Evolutionary conservation across 2,888 invertebrate species (phyloP).

Genomic region (Tetragonisca angustula): DNA sequence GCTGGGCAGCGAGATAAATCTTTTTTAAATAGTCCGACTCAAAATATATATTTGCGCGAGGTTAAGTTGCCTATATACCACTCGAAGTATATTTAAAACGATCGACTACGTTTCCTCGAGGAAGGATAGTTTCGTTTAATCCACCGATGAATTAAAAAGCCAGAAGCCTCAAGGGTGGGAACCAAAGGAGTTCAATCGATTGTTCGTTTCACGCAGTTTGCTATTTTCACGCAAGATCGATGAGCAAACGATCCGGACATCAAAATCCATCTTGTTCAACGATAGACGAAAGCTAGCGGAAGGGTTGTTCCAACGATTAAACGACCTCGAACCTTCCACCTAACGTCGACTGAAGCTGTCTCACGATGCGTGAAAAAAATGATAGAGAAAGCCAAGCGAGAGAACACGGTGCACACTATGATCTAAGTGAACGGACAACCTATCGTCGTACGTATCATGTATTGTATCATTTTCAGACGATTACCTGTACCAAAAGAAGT

Average conservation of each 20-base stretch:
- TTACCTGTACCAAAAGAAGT: not conserved
- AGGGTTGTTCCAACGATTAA: constrained; percentile 39
- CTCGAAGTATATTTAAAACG: not conserved
- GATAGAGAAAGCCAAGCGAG: constrained; percentile 1
- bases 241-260: not conserved
- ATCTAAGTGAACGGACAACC: not conserved
- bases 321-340: constrained; percentile 19
- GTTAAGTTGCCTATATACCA: not conserved
- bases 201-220: not conserved
- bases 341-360: constrained; percentile 6
- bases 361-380: constrained; percentile 36
- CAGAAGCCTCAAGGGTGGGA: not conserved
- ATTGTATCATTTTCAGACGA: not conserved
- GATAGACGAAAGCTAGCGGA: constrained; percentile 28
- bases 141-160: not conserved
- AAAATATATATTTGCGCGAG: not conserved
- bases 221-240: constrained; percentile 20
- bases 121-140: not conserved
- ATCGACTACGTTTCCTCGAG: not conserved
- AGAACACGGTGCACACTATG: not conserved
- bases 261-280: constrained; percentile 20
- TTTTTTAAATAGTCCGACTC: too few relatives aligned
- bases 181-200: not conserved
- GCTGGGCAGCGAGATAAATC: not conserved
- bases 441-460: not conserved